phyloP scores from a whole-genome alignment of 2,113 vertebrate genomes.

The Tylochromis polylepis region DNA sequence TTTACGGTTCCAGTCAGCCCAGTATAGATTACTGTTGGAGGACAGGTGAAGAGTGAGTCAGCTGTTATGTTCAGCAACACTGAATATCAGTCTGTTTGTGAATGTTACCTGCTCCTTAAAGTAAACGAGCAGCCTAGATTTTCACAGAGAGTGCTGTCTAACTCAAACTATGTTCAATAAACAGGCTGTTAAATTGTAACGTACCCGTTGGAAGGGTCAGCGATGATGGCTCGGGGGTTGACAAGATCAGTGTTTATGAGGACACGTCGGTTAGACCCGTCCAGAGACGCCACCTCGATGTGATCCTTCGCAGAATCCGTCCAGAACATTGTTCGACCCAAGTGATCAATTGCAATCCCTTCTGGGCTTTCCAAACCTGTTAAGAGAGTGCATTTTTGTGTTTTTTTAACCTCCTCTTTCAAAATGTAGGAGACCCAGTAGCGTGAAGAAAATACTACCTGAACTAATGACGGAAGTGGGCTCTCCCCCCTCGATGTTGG shows the following conservation, averaged over 20 bases:
- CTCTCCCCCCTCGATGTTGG: slow-evolving; percentile 82
- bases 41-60: background rate
- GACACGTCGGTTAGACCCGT: slow-evolving; percentile 83
- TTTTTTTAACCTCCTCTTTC: background rate
- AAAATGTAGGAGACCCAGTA: background rate
- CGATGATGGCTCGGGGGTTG: slow-evolving; percentile 86
- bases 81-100: background rate
- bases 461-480: slow-evolving; percentile 77
- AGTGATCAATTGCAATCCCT: slow-evolving; percentile 86
- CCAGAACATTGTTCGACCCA: slow-evolving; percentile 89
- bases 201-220: slow-evolving; percentile 81
- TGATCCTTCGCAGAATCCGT: slow-evolving; percentile 84
- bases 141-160: background rate
- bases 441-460: slow-evolving; percentile 67
- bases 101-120: background rate
- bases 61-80: background rate
- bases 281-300: slow-evolving; percentile 87
- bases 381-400: background rate
- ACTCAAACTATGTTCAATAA: background rate
- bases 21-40: slow-evolving; percentile 81
- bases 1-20: slow-evolving; percentile 92
- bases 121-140: background rate
- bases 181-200: background rate
- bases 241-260: slow-evolving; percentile 82
- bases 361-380: slow-evolving; percentile 86